These are phyloP conservation scores for Okamejei kenojei DNA, from an alignment of 2,797 vertebrate genomes.

Conservation along the genomic window DNA sequence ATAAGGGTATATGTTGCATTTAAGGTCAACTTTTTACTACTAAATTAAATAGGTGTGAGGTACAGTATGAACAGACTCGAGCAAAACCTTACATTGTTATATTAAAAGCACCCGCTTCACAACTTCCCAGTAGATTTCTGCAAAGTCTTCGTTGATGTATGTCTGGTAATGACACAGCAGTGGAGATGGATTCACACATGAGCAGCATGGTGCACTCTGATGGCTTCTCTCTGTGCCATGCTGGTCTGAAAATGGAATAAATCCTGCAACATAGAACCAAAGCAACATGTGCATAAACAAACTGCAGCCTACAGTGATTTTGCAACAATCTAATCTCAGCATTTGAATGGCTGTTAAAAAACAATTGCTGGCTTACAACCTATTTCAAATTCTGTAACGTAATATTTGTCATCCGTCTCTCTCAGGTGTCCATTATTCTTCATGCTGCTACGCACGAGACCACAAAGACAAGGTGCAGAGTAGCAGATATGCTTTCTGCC, in stretches of 20 bases:
- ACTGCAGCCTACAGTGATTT: neutral
- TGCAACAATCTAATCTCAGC: neutral
- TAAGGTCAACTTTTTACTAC: neutral
- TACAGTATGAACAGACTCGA: neutral
- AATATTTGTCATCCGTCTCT: neutral
- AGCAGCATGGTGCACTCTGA: neutral
- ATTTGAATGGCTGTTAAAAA: neutral
- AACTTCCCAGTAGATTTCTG: neutral
- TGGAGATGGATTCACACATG: neutral
- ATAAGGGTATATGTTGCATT: neutral
- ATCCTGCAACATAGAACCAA: constrained; percentile 13
- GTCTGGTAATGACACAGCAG: neutral
- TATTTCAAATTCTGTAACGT: neutral
- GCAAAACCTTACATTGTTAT: neutral
- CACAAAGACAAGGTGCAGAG: neutral
- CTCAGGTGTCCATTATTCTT: neutral
- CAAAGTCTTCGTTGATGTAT: neutral
- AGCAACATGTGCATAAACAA: neutral
- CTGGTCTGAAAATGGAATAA: neutral
- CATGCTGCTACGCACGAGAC: neutral
- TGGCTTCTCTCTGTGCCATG: neutral
- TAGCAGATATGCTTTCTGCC: neutral
- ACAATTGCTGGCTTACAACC: neutral
- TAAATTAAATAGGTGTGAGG: neutral
- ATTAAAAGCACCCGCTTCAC: neutral